A percentile compares a stretch with the other conserved stretches of the same genome.
Evolutionary conservation across 1,140 invertebrate genomes (phyloP).

Genomic region (Drosophila tani): DNA sequence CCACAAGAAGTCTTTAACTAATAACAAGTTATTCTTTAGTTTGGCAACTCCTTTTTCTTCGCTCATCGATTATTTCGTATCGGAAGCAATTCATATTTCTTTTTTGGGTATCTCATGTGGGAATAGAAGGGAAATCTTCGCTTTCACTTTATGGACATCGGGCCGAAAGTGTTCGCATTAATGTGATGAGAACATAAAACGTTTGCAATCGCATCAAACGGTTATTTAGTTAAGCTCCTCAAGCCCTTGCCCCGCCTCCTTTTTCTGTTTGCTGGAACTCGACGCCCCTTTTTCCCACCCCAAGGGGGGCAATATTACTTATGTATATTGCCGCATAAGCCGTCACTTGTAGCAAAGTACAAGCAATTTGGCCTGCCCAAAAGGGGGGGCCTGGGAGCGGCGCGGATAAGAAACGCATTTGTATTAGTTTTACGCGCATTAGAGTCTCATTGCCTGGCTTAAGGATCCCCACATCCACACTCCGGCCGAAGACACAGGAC

Average conservation of each 20-base stretch:
- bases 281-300: constrained; percentile 5
- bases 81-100: constrained; percentile 1
- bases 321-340: constrained; percentile 81
- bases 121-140: background rate
- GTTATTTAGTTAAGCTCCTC: constrained; percentile 76
- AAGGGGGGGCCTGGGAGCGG: constrained; percentile 11
- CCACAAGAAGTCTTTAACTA: background rate
- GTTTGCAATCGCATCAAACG: constrained; percentile 77
- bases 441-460: constrained; percentile 82
- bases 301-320: constrained; percentile 74
- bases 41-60: background rate
- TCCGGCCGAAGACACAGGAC: constrained; percentile 14
- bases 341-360: constrained; percentile 81
- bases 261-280: constrained; percentile 2
- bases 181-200: constrained; percentile 73
- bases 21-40: no score
- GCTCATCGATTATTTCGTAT: background rate
- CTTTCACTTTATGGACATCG: constrained; percentile 32
- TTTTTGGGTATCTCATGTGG: constrained; percentile 1
- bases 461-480: constrained; percentile 38
- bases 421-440: constrained; percentile 83
- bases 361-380: constrained; percentile 71
- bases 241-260: background rate
- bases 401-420: constrained; percentile 80
- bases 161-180: constrained; percentile 71